A percentile compares a stretch with the other conserved stretches of the same genome.
phyloP scores from a whole-genome alignment of 1,140 invertebrate genomes.

The Globodera ellingtonae region DNA sequence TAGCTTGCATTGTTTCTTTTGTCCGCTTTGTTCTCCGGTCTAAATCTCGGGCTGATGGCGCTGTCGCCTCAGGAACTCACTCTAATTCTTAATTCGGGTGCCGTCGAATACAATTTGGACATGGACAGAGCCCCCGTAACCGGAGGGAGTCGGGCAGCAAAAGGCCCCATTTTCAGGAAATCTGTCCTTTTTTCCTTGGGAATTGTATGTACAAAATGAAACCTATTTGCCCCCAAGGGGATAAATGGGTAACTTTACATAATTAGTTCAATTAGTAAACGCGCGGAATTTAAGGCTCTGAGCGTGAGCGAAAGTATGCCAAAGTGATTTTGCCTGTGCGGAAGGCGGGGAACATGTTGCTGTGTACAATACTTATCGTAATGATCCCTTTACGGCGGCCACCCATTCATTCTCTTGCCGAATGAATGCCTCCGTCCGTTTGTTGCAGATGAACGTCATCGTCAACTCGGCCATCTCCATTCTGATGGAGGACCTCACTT shows the following conservation, averaged over 20 bases:
- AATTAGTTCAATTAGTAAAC: too few species aligned
- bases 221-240: not conserved
- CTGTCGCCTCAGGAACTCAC: conserved; percentile 68
- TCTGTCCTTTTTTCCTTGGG: not conserved
- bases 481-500: conserved; percentile 66
- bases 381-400: conserved; percentile 51
- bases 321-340: conserved; percentile 57
- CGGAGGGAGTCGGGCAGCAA: too few species aligned
- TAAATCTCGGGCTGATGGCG: conserved; percentile 95
- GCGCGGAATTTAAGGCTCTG: conserved; percentile 48
- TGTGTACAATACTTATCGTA: conserved; percentile 66
- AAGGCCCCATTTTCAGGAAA: too few species aligned
- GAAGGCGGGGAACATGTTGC: conserved; percentile 52
- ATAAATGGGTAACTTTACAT: too few species aligned
- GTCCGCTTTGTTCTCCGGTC: conserved; percentile 88
- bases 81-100: conserved; percentile 59
- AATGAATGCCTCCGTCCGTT: not conserved
- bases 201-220: not conserved
- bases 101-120: too few species aligned
- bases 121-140: too few species aligned
- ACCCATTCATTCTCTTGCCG: not conserved
- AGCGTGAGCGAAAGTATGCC: conserved; percentile 52
- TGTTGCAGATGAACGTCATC: conserved; percentile 58
- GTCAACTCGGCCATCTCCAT: conserved; percentile 69
- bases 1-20: conserved; percentile 74